These are phyloP conservation scores for Mastomys natalensis DNA, from an alignment of 2,113 vertebrate genomes.

Conservation along the genomic window DNA sequence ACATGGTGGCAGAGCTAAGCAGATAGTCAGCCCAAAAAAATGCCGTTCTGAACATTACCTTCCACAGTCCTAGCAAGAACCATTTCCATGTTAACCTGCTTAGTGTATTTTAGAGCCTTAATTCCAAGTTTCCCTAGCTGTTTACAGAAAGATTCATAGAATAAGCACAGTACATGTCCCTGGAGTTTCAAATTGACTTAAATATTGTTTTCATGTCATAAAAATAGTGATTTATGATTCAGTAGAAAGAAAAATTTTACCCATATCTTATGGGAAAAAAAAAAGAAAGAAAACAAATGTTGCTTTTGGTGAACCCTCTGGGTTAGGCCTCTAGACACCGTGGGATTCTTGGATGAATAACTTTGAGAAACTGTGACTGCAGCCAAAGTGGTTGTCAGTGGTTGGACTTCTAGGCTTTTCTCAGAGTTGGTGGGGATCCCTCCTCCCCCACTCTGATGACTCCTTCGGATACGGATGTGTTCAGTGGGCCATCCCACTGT, in stretches of 20 bases:
- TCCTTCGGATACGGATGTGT: constrained; percentile 23
- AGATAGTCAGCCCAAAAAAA: too few species aligned
- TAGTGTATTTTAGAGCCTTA: constrained; percentile 1
- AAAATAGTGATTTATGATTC: neutral
- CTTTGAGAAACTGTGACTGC: neutral
- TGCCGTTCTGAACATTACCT: too few species aligned
- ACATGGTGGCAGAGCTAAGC: too few species aligned
- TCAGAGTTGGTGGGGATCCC: neutral
- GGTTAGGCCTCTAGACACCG: neutral
- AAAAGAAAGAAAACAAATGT: constrained; percentile 1
- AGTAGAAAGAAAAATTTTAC: neutral
- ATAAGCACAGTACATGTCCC: neutral
- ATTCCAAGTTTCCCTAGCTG: neutral
- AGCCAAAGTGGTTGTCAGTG: constrained; percentile 23
- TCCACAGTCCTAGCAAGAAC: neutral
- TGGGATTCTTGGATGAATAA: constrained; percentile 47
- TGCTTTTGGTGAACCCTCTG: constrained; percentile 37
- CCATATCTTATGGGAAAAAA: neutral
- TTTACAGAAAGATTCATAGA: constrained; percentile 32
- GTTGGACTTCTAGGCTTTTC: constrained; percentile 42
- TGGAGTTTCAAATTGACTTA: constrained; percentile 31
- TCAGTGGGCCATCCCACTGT: neutral
- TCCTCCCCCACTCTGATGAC: neutral
- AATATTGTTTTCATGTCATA: constrained; percentile 53
- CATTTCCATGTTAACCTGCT: constrained; percentile 26